A percentile compares a stretch with the other conserved stretches of the same genome.
These are phyloP conservation scores for Drosophila monieri DNA, from an alignment of 2,888 invertebrate species.

Conservation along the genomic window DNA sequence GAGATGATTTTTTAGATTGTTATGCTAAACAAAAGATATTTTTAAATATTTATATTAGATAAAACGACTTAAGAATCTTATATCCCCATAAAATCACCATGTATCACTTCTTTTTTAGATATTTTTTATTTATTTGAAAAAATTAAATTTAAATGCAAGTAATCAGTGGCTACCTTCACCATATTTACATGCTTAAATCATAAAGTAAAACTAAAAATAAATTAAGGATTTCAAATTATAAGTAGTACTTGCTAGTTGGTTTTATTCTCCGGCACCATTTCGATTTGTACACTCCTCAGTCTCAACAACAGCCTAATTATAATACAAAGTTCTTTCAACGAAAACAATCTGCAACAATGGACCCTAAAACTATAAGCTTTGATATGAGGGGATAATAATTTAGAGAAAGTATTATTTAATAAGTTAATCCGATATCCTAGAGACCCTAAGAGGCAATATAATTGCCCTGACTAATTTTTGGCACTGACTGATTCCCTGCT, in stretches of 20 bases:
- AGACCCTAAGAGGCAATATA: constrained; percentile 69
- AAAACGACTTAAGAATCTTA: too few relatives aligned
- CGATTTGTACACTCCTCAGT: constrained; percentile 58
- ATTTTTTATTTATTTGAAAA: constrained; percentile 25
- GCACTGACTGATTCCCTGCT: constrained; percentile 65
- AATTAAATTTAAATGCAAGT: constrained; percentile 38
- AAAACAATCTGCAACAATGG: constrained; percentile 38
- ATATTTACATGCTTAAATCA: constrained; percentile 54
- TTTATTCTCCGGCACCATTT: constrained; percentile 62
- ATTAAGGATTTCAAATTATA: constrained; percentile 27
- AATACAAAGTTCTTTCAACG: constrained; percentile 45
- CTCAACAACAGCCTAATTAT: constrained; percentile 57
- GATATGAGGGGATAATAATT: background rate
- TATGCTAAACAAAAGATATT: background rate
- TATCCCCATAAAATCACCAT: background rate
- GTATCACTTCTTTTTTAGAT: background rate
- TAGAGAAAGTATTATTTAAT: constrained; percentile 14
- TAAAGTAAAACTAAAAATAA: constrained; percentile 35
- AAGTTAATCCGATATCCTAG: constrained; percentile 3
- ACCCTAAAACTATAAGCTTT: constrained; percentile 13
- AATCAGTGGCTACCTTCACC: constrained; percentile 25
- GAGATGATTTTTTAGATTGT: background rate
- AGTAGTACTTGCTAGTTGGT: constrained; percentile 33
- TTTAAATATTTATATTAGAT: background rate
- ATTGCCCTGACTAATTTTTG: constrained; percentile 78